These are phyloP conservation scores for Ciconia nigra DNA, from an alignment of 2,797 vertebrate genomes.

Conservation along the genomic window DNA sequence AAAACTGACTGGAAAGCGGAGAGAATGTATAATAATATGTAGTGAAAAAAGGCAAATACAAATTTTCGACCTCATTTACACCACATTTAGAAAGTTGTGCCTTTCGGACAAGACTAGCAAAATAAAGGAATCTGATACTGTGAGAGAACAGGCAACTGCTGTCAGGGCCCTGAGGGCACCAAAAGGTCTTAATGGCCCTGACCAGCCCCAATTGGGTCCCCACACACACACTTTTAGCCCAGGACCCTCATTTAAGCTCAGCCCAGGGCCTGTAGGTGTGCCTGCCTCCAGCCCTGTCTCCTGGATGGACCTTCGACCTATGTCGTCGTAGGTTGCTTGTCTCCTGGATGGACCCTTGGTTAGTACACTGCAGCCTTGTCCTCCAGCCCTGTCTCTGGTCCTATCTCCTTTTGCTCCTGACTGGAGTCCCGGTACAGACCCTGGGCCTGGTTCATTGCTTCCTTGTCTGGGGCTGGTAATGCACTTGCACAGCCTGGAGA, in stretches of 20 bases:
- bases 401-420: background rate
- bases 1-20: background rate
- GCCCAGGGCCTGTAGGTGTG: background rate
- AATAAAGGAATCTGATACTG: background rate
- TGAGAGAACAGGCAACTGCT: background rate
- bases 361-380: background rate
- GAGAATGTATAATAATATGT: background rate
- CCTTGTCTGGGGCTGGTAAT: background rate
- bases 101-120: background rate
- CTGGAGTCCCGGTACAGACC: background rate
- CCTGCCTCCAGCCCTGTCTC: background rate
- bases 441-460: background rate
- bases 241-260: background rate
- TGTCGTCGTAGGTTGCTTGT: fast-evolving
- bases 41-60: background rate
- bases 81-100: background rate
- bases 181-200: background rate
- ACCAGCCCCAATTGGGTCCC: background rate
- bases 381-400: background rate
- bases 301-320: background rate
- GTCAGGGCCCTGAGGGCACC: background rate
- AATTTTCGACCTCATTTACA: background rate
- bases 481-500: background rate
- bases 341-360: background rate
- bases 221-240: background rate